Conservation (phyloP, 2,797 vertebrate species). For the Coracias cyanogaster region DNA sequence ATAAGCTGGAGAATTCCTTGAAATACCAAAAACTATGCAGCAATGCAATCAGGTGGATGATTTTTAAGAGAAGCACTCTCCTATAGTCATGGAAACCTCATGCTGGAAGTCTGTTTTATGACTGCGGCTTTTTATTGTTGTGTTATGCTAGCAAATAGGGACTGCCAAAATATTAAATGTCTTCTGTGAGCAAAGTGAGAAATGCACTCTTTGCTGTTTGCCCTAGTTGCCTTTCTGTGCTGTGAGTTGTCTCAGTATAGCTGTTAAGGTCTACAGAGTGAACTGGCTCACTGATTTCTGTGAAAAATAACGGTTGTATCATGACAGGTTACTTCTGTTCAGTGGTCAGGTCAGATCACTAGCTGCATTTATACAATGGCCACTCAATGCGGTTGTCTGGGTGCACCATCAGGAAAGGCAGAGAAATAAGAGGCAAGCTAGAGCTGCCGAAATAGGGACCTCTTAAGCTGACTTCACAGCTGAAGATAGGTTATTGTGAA, state of each 20-base stretch:
- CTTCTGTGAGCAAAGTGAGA: not conserved
- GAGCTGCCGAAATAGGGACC: fast-evolving
- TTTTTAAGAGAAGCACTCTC: not conserved
- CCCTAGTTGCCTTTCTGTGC: not conserved
- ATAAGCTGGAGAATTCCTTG: not conserved
- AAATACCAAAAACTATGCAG: not conserved
- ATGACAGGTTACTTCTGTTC: not conserved
- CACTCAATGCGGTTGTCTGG: not conserved
- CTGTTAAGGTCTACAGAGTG: not conserved
- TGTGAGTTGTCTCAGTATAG: not conserved
- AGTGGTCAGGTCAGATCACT: not conserved
- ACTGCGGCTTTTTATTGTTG: not conserved
- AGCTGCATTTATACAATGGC: not conserved
- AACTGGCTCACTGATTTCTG: not conserved
- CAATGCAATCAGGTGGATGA: not conserved
- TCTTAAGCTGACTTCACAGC: not conserved
- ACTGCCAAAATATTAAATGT: not conserved
- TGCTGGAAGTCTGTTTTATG: not conserved
- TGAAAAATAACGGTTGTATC: not conserved
- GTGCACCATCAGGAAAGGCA: not conserved
- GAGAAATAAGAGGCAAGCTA: not conserved
- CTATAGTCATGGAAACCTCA: fast-evolving
- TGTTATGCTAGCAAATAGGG: not conserved
- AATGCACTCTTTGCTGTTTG: not conserved
- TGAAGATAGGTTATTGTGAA: not conserved